These are phyloP conservation scores for Macrostomum lignano DNA, from an alignment of 1,140 invertebrate genomes.

Conservation along the genomic window DNA sequence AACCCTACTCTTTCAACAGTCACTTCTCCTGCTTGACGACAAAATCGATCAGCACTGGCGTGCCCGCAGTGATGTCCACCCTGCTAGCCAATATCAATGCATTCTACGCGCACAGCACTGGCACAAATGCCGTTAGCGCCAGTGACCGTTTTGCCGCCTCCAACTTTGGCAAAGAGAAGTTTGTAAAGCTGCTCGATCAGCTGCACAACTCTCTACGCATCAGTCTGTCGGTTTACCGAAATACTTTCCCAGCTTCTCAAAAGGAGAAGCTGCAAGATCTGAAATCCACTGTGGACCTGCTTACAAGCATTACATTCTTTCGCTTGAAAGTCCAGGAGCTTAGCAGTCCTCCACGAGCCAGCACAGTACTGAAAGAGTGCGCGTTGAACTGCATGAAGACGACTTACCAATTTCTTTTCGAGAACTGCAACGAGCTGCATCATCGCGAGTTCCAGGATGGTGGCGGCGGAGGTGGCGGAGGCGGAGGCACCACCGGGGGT, in stretches of 20 bases:
- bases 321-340: conserved; percentile 96
- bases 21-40: conserved; percentile 97
- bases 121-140: conserved; percentile 36
- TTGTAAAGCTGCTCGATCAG: conserved; percentile 89
- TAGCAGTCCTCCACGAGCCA: conserved; percentile 76
- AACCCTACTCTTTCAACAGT: no score
- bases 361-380: conserved; percentile 92
- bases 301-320: conserved; percentile 91
- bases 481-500: neutral
- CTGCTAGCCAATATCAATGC: conserved; percentile 94
- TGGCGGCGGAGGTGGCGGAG: neutral
- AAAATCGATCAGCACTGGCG: conserved; percentile 87
- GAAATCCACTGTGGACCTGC: conserved; percentile 73
- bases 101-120: conserved; percentile 81
- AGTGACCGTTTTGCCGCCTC: conserved; percentile 93
- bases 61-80: conserved; percentile 93
- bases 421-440: conserved; percentile 83
- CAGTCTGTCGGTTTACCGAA: conserved; percentile 91
- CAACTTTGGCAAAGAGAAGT: conserved; percentile 99
- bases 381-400: conserved; percentile 86
- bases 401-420: conserved; percentile 87
- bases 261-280: conserved; percentile 83
- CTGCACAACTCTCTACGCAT: conserved; percentile 89
- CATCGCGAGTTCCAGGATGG: conserved; percentile 51
- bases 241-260: conserved; percentile 78